These are phyloP conservation scores for Drosophila pallidifrons DNA, from an alignment of 1,140 invertebrate species.

Conservation along the genomic window DNA sequence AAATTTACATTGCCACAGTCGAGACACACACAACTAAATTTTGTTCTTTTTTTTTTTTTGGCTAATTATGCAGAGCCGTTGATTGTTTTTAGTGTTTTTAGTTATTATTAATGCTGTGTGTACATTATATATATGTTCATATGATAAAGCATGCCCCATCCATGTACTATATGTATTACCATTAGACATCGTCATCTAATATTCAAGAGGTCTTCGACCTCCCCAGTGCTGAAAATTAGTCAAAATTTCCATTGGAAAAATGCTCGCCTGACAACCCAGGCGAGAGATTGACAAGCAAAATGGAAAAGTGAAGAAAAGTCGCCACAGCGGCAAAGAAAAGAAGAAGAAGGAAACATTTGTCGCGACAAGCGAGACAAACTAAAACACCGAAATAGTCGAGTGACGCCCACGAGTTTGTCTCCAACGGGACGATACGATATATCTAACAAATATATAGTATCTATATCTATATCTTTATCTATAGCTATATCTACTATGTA, in stretches of 20 bases:
- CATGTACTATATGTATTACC: conserved; percentile 1
- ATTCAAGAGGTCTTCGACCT: conserved; percentile 49
- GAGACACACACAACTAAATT: conserved; percentile 30
- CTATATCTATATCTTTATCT: conserved; percentile 7
- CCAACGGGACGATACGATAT: not conserved
- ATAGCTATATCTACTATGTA: too few relatives aligned
- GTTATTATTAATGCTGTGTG: conserved; percentile 17
- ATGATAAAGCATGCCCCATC: not conserved
- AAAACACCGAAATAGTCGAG: conserved; percentile 43
- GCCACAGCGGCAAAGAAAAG: conserved; percentile 1
- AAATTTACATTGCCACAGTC: conserved; percentile 45
- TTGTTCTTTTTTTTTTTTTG: conserved; percentile 38
- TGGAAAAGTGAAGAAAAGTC: not conserved
- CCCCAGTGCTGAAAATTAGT: conserved; percentile 45
- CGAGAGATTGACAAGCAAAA: conserved; percentile 34
- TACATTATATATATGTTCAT: not conserved
- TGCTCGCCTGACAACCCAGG: conserved; percentile 30
- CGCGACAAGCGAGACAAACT: conserved; percentile 48
- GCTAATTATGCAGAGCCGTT: conserved; percentile 63
- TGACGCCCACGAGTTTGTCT: conserved; percentile 22
- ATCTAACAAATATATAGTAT: conserved; percentile 12
- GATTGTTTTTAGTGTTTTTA: conserved; percentile 46
- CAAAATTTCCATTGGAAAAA: conserved; percentile 56
- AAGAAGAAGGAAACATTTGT: conserved; percentile 43
- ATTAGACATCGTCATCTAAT: conserved; percentile 16